Conservation (phyloP, 1,140 invertebrate species). For the Monomorium pharaonis region DNA sequence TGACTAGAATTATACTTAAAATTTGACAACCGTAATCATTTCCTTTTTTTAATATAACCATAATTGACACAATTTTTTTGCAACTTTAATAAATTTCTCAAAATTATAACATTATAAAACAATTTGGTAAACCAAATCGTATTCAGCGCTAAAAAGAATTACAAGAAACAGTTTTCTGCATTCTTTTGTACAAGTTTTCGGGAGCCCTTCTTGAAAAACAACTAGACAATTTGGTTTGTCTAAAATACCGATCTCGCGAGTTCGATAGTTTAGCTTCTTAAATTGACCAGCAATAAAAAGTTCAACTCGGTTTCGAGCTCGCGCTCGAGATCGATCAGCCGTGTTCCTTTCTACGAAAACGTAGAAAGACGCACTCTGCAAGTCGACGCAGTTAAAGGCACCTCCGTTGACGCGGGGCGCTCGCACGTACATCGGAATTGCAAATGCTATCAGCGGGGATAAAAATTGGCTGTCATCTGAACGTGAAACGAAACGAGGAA, state of each 20-base stretch:
- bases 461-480: constrained; percentile 85
- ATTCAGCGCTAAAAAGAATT: background rate
- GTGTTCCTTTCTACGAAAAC: background rate
- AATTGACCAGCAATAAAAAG: background rate
- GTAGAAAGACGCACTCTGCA: background rate
- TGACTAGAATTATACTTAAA: too few relatives aligned
- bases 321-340: constrained; percentile 1
- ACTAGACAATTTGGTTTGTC: background rate
- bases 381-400: background rate
- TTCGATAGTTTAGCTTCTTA: background rate
- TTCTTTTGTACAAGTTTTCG: background rate
- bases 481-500: constrained; percentile 71
- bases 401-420: constrained; percentile 32
- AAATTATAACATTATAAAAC: background rate
- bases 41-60: too few relatives aligned
- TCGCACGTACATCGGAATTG: constrained; percentile 79
- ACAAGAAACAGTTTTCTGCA: background rate
- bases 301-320: background rate
- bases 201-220: background rate
- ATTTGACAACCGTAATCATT: too few relatives aligned
- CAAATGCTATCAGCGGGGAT: constrained; percentile 84
- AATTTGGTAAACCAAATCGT: background rate
- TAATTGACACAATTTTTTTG: background rate
- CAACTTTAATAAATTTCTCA: background rate
- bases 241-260: background rate